Evolutionary conservation across 2,797 vertebrate genomes (phyloP).

Genomic region (Arnoldichthys spilopterus): DNA sequence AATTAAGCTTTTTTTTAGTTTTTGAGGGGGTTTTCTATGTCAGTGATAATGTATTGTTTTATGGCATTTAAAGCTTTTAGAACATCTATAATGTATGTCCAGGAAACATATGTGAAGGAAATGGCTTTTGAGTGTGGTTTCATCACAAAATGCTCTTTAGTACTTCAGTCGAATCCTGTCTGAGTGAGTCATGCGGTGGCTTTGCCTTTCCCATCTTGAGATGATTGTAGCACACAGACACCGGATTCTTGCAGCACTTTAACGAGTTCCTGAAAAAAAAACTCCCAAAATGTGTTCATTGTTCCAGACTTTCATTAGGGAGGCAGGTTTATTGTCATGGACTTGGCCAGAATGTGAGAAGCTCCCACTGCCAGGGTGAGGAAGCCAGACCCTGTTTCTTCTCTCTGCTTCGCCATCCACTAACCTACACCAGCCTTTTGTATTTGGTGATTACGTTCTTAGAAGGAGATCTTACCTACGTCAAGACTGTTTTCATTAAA

Average conservation of each 20-base stretch:
- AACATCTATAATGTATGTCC: not conserved
- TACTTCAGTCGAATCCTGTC: slow-evolving; percentile 22
- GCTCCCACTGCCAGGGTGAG: slow-evolving; percentile 14
- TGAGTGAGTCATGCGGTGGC: slow-evolving; percentile 20
- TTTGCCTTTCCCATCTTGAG: not conserved
- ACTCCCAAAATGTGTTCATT: slow-evolving; percentile 36
- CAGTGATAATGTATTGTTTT: not conserved
- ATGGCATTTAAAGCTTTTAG: not conserved
- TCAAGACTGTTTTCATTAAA: too few species aligned
- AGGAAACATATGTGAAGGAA: not conserved
- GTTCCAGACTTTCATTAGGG: slow-evolving; percentile 31
- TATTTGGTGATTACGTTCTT: not conserved
- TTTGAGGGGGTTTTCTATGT: too few species aligned
- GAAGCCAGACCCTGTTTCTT: slow-evolving; percentile 2
- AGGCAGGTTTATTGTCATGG: slow-evolving; percentile 37
- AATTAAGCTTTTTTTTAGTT: too few species aligned
- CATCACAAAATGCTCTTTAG: not conserved
- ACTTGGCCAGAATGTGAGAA: not conserved
- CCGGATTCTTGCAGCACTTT: slow-evolving; percentile 33
- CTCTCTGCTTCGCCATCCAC: slow-evolving; percentile 13
- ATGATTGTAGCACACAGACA: slow-evolving; percentile 5
- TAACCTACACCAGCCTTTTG: slow-evolving; percentile 15
- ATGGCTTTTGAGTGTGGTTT: not conserved
- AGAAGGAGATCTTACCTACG: not conserved
- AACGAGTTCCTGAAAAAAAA: slow-evolving; percentile 39